Evolutionary conservation across 2,797 vertebrate genomes (phyloP).

Genomic region (Epinephelus malabaricus): DNA sequence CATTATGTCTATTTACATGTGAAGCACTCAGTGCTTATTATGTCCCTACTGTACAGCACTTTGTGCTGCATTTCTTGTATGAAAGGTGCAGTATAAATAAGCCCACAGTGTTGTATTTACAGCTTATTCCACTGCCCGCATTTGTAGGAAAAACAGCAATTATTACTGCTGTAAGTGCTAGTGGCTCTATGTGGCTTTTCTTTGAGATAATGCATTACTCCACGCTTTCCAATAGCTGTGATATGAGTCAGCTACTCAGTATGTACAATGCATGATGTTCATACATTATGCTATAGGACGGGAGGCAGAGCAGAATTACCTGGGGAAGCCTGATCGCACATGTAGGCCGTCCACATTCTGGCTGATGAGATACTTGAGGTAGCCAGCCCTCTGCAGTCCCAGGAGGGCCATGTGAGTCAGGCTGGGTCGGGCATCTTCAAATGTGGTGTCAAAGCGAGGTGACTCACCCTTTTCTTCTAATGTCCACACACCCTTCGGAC

Average conservation of each 20-base stretch:
- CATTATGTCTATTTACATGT: too few relatives aligned
- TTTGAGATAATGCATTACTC: neutral
- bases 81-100: too few relatives aligned
- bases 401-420: constrained; percentile 95
- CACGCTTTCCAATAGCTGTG: too few relatives aligned
- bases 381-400: constrained; percentile 91
- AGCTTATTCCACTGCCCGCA: neutral
- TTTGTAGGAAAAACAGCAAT: neutral
- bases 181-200: neutral
- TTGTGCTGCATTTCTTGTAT: too few relatives aligned
- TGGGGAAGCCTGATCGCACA: constrained; percentile 95
- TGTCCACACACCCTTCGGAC: constrained; percentile 98
- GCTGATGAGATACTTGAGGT: constrained; percentile 95
- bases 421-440: constrained; percentile 94
- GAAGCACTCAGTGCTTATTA: too few relatives aligned
- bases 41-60: too few relatives aligned
- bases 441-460: constrained; percentile 95
- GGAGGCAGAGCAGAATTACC: constrained; percentile 80
- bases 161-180: neutral
- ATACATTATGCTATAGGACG: neutral
- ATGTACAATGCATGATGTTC: neutral
- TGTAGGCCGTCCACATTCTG: constrained; percentile 98
- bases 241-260: neutral
- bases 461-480: constrained; percentile 93
- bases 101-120: neutral